Conservation (phyloP, 1,140 invertebrate genomes). For the Pseudomyrmex concolor region DNA sequence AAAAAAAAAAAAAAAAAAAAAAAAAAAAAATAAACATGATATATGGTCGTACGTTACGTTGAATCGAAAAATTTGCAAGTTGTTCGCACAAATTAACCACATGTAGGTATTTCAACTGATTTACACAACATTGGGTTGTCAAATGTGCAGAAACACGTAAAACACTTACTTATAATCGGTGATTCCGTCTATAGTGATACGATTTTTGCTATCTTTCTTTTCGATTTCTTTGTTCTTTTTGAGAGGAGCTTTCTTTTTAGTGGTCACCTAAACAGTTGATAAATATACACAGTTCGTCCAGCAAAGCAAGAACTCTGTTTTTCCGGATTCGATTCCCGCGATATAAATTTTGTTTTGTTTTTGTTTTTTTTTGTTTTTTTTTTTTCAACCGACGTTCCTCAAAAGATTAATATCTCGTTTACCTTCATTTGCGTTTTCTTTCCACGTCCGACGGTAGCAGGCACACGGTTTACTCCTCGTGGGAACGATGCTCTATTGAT, state of each 20-base stretch:
- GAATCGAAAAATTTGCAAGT: too few relatives aligned
- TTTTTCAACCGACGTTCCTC: neutral
- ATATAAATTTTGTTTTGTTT: neutral
- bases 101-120: too few relatives aligned
- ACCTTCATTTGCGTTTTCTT: constrained; percentile 85
- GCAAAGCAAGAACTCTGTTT: neutral
- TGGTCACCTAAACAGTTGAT: constrained; percentile 74
- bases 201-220: constrained; percentile 76
- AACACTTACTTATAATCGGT: constrained; percentile 79
- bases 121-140: too few relatives aligned
- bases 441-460: constrained; percentile 74
- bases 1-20: too few relatives aligned
- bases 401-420: constrained; percentile 7
- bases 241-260: constrained; percentile 81
- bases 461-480: constrained; percentile 75
- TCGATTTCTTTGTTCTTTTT: constrained; percentile 82
- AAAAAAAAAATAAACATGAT: too few relatives aligned
- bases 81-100: too few relatives aligned
- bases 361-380: neutral
- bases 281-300: neutral
- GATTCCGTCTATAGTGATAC: constrained; percentile 78
- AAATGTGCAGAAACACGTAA: neutral
- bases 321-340: too few relatives aligned
- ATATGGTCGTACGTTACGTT: too few relatives aligned
- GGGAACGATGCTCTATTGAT: neutral